Percentiles rank a stretch among this genome's conserved stretches.
Evolutionary conservation across 2,888 invertebrate species (phyloP).

Genomic region (Poecilobothrus nobilitatus): DNA sequence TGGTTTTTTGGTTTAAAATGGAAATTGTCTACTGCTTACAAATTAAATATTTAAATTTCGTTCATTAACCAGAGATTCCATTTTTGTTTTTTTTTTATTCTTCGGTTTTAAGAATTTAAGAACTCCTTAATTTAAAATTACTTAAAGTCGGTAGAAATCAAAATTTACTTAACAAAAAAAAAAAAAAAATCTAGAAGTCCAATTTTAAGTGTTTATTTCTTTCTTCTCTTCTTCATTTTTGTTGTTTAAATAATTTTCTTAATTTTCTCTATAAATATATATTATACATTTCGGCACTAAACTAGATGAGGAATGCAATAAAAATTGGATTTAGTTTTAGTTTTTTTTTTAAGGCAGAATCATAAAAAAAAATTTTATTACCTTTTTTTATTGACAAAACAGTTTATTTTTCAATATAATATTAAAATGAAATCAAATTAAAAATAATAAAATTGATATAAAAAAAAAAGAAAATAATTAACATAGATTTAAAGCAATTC

Average conservation of each 20-base stretch:
- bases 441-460: slow-evolving; percentile 4
- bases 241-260: not conserved
- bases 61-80: not conserved
- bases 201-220: not conserved
- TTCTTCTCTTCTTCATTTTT: not conserved
- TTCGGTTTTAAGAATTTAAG: not conserved
- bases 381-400: not conserved
- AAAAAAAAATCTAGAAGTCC: not conserved
- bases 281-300: not conserved
- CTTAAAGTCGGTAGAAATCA: no score
- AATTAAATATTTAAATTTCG: slow-evolving; percentile 2
- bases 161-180: not conserved
- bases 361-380: not conserved
- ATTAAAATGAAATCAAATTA: not conserved
- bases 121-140: no score
- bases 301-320: not conserved
- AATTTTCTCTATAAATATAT: not conserved
- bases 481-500: not conserved
- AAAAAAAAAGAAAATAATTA: not conserved
- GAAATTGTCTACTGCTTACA: not conserved
- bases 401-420: not conserved
- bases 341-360: not conserved
- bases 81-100: not conserved
- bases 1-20: not conserved
- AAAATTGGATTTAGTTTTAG: not conserved